Percentiles rank a stretch among this genome's conserved stretches.
phyloP scores from a whole-genome alignment of 2,797 vertebrate species.

The Hemibagrus guttatus region DNA sequence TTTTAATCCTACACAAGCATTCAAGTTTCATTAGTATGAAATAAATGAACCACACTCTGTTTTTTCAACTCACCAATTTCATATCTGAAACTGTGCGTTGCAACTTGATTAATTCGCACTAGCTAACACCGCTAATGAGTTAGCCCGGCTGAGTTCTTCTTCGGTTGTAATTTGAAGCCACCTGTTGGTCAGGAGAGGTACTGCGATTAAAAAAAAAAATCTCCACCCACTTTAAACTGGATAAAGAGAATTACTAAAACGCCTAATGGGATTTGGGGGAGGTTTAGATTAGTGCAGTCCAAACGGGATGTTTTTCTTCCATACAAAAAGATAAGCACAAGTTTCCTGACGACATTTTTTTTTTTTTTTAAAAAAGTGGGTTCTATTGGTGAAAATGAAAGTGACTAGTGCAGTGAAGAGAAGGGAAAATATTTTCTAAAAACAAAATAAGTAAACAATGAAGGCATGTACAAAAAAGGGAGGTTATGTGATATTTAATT shows the following conservation, averaged over 20 bases:
- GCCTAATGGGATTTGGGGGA: conserved; percentile 14
- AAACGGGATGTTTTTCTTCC: conserved; percentile 20
- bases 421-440: neutral
- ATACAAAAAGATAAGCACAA: conserved; percentile 14
- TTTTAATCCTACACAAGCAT: neutral
- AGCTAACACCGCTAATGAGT: neutral
- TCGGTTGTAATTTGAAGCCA: neutral
- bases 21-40: neutral
- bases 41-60: neutral
- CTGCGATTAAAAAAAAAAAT: neutral
- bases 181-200: neutral
- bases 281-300: neutral
- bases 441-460: neutral
- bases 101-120: neutral
- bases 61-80: conserved; percentile 74
- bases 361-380: no score
- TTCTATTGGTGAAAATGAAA: neutral
- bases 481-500: neutral
- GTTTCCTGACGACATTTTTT: neutral
- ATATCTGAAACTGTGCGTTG: conserved; percentile 58
- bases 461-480: neutral
- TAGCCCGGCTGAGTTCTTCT: neutral
- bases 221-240: conserved; percentile 17
- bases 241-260: neutral
- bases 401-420: neutral